These are phyloP conservation scores for Phaethon lepturus DNA, from an alignment of 2,113 vertebrate species.

Conservation along the genomic window DNA sequence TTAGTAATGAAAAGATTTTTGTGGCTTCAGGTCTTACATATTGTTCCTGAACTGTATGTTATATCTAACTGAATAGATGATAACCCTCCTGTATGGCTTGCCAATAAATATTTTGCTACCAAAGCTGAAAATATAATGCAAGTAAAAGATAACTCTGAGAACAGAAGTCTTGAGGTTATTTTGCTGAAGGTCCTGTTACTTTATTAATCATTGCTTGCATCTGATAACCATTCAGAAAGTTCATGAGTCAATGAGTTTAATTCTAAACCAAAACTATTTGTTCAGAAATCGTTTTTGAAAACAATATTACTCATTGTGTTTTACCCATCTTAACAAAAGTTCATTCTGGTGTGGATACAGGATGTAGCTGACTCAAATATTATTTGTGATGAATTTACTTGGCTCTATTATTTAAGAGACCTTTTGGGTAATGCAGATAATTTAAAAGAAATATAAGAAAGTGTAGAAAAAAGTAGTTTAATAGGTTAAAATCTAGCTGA, in stretches of 20 bases:
- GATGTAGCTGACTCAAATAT: neutral
- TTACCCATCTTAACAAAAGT: neutral
- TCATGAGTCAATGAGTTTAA: neutral
- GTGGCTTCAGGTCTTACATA: slow-evolving; percentile 1
- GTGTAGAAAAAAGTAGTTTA: neutral
- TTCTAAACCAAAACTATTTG: neutral
- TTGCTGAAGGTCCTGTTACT: neutral
- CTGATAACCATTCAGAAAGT: neutral
- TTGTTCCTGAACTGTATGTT: neutral
- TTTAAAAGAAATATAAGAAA: neutral
- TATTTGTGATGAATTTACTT: neutral
- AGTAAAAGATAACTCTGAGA: neutral
- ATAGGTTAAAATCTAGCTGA: neutral
- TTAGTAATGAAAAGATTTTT: slow-evolving; percentile 46
- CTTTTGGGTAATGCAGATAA: neutral
- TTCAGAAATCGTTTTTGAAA: neutral
- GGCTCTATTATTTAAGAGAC: neutral
- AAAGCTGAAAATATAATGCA: neutral
- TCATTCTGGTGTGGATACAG: neutral
- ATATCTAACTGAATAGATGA: slow-evolving; percentile 2
- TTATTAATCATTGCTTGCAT: neutral
- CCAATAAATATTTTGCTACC: slow-evolving; percentile 26
- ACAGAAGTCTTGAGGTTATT: slow-evolving; percentile 9
- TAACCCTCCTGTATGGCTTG: neutral
- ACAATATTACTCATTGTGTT: neutral